phyloP scores from a whole-genome alignment of 1,140 invertebrate genomes.

The Drosophila sp. region DNA sequence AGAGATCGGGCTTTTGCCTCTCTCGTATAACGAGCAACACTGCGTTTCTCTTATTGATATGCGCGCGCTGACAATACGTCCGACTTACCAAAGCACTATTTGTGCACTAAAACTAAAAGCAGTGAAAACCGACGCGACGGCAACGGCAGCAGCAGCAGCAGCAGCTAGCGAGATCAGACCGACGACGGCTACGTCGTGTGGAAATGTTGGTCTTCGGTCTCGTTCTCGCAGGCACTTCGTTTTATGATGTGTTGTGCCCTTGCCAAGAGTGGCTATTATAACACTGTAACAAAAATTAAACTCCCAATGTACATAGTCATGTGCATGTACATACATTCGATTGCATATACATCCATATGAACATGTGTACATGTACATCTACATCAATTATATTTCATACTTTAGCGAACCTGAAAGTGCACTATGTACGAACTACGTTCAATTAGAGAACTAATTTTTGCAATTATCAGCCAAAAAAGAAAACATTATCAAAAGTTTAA shows the following conservation, averaged over 20 bases:
- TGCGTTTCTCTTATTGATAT: slow-evolving; percentile 38
- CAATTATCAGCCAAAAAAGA: too few relatives aligned
- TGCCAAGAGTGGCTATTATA: slow-evolving; percentile 40
- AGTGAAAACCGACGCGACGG: slow-evolving; percentile 7
- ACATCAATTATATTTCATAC: slow-evolving; percentile 2
- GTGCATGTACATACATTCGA: not conserved
- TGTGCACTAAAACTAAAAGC: slow-evolving; percentile 53
- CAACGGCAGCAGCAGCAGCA: slow-evolving; percentile 5
- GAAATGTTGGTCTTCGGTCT: slow-evolving; percentile 43
- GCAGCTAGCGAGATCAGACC: slow-evolving; percentile 41
- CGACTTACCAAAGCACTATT: slow-evolving; percentile 50
- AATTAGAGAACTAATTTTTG: too few relatives aligned
- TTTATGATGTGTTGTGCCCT: slow-evolving; percentile 54
- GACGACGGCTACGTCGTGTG: slow-evolving; percentile 27
- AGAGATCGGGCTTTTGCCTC: slow-evolving; percentile 65
- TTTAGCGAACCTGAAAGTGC: not conserved
- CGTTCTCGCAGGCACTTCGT: slow-evolving; percentile 45
- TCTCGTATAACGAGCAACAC: slow-evolving; percentile 47
- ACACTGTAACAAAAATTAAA: slow-evolving; percentile 46
- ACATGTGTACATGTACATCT: slow-evolving; percentile 2
- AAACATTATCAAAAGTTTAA: not conserved
- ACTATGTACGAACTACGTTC: not conserved
- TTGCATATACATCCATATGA: not conserved
- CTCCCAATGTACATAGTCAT: slow-evolving; percentile 8
- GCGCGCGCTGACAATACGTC: slow-evolving; percentile 42